Evolutionary conservation across 2,888 invertebrate species (phyloP).

Genomic region (Boloria euphrosyne): DNA sequence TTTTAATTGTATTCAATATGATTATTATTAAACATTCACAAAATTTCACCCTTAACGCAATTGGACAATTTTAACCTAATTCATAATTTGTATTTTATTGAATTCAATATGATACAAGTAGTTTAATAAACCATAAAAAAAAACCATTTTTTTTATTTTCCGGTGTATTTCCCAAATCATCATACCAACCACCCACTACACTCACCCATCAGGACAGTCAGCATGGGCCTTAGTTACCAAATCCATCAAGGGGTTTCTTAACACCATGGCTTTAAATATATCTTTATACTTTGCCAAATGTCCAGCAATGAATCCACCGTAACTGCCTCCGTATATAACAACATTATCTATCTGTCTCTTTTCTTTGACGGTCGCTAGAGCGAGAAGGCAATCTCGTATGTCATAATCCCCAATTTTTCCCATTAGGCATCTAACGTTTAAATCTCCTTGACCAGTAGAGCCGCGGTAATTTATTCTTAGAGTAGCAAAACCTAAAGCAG

Average conservation of each 20-base stretch:
- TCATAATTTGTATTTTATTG: too few species aligned
- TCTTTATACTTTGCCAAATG: constrained; percentile 91
- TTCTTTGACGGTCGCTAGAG: constrained; percentile 68
- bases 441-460: constrained; percentile 89
- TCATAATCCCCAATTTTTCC: constrained; percentile 89
- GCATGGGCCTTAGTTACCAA: constrained; percentile 87
- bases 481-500: constrained; percentile 81
- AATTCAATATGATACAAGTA: too few species aligned
- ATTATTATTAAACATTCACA: too few species aligned
- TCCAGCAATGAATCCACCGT: constrained; percentile 93
- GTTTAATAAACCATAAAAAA: too few species aligned
- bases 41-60: constrained; percentile 8
- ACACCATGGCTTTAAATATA: constrained; percentile 87
- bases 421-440: constrained; percentile 85
- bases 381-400: constrained; percentile 88
- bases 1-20: too few species aligned
- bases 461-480: constrained; percentile 88
- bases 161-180: too few species aligned
- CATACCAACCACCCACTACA: constrained; percentile 37
- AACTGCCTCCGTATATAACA: constrained; percentile 89
- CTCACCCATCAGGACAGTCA: constrained; percentile 95
- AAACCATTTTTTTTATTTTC: neutral
- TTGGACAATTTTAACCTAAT: neutral
- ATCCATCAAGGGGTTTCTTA: constrained; percentile 93
- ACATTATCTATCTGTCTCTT: constrained; percentile 46